Conservation (phyloP, 2,888 invertebrate species). For the Mantis religiosa region DNA sequence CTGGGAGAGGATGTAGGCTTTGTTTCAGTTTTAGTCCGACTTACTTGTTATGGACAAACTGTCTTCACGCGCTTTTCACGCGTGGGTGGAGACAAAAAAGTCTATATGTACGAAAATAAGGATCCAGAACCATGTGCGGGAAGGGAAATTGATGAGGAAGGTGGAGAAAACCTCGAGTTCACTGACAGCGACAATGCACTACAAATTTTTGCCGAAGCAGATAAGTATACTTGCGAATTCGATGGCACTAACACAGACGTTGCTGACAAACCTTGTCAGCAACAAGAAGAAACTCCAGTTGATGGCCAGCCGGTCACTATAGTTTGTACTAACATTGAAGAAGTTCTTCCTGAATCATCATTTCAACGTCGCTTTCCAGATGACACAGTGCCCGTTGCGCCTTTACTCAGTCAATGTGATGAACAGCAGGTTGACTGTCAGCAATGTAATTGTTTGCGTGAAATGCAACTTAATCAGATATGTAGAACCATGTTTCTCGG, state of each 20-base stretch:
- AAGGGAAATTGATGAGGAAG: not conserved
- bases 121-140: not conserved
- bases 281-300: not conserved
- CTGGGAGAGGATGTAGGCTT: not conserved
- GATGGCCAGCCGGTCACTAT: not conserved
- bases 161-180: not conserved
- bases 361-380: not conserved
- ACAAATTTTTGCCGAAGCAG: not conserved
- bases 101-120: not conserved
- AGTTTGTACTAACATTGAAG: not conserved
- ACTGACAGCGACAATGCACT: not conserved
- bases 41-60: not conserved
- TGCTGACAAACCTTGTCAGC: not conserved
- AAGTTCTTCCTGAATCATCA: not conserved
- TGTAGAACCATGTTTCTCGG: not conserved
- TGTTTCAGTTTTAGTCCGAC: not conserved
- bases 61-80: not conserved
- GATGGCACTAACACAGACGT: not conserved
- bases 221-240: not conserved
- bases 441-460: not conserved
- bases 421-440: not conserved
- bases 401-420: not conserved
- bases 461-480: not conserved
- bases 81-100: not conserved
- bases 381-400: not conserved